Evolutionary conservation across 2,113 vertebrate genomes (phyloP).

Genomic region (Trematomus loennbergii): DNA sequence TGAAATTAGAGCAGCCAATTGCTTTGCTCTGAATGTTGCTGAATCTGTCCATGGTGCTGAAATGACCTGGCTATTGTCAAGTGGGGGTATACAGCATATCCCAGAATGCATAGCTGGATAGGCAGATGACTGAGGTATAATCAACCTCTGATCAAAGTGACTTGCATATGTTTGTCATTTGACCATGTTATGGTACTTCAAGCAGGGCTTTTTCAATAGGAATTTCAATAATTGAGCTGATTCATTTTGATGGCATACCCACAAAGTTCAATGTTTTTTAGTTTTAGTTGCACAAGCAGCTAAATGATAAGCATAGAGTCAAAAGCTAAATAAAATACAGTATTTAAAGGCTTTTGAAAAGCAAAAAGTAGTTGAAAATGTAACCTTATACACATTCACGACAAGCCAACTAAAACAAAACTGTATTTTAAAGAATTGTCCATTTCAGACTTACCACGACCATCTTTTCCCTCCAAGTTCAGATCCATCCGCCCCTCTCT

Average conservation of each 20-base stretch:
- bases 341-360: background rate
- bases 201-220: background rate
- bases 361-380: background rate
- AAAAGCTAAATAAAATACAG: background rate
- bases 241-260: background rate
- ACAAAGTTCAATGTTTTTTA: background rate
- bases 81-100: background rate
- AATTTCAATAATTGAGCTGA: background rate
- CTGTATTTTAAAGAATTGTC: background rate
- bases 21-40: background rate
- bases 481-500: constrained; percentile 3
- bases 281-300: background rate
- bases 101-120: background rate
- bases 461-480: constrained; percentile 1
- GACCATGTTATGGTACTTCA: background rate
- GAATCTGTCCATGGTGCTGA: constrained; percentile 76
- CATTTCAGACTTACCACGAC: constrained; percentile 4
- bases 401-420: background rate
- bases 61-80: constrained; percentile 2
- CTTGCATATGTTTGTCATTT: background rate
- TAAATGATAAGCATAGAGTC: background rate
- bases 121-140: background rate
- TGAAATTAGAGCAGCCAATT: background rate
- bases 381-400: background rate
- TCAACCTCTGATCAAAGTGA: background rate